A percentile compares a stretch with the other conserved stretches of the same genome.
Evolutionary conservation across 2,797 vertebrate species (phyloP).

Genomic region (Sandelia bainsii): DNA sequence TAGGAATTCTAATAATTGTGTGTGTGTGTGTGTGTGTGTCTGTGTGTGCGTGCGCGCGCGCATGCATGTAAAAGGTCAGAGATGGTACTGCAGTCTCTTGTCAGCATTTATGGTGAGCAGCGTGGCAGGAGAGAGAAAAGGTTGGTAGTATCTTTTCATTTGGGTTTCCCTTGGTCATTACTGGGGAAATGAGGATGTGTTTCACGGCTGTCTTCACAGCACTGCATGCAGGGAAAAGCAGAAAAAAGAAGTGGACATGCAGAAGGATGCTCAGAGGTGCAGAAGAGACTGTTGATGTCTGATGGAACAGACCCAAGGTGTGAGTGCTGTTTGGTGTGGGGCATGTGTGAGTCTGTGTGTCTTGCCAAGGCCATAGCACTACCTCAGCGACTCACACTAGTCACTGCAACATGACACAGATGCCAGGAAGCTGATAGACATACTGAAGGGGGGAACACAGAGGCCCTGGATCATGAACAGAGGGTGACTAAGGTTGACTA

Average conservation of each 20-base stretch:
- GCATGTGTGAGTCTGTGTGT: slow-evolving; percentile 4
- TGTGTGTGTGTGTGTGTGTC: slow-evolving; percentile 34
- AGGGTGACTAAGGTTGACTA: slow-evolving; percentile 33
- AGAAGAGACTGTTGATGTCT: slow-evolving; percentile 40
- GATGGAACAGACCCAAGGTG: slow-evolving; percentile 38
- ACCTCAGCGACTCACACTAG: slow-evolving; percentile 19
- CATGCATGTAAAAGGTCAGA: slow-evolving; percentile 72
- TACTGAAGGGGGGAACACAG: slow-evolving; percentile 35
- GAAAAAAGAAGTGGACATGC: slow-evolving; percentile 24
- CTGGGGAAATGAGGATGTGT: slow-evolving; percentile 64
- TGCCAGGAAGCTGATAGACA: slow-evolving; percentile 49
- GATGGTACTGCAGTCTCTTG: slow-evolving; percentile 71
- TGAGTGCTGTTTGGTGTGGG: slow-evolving; percentile 20
- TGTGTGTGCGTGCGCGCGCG: too few species aligned
- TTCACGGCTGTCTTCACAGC: slow-evolving; percentile 66
- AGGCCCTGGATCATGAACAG: slow-evolving; percentile 40
- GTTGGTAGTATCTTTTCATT: slow-evolving; percentile 77
- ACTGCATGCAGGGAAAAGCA: not conserved
- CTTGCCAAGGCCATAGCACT: slow-evolving; percentile 44
- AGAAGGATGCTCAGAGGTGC: slow-evolving; percentile 34
- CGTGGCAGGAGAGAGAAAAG: slow-evolving; percentile 66
- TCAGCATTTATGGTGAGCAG: slow-evolving; percentile 73
- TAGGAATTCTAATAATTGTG: slow-evolving; percentile 56
- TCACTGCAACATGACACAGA: slow-evolving; percentile 49
- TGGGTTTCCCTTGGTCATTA: slow-evolving; percentile 56